Evolutionary conservation across 2,797 vertebrate species (phyloP), one percentile per base, ranked within the genome.

Genomic region (Pipistrellus nathusii): DNA sequence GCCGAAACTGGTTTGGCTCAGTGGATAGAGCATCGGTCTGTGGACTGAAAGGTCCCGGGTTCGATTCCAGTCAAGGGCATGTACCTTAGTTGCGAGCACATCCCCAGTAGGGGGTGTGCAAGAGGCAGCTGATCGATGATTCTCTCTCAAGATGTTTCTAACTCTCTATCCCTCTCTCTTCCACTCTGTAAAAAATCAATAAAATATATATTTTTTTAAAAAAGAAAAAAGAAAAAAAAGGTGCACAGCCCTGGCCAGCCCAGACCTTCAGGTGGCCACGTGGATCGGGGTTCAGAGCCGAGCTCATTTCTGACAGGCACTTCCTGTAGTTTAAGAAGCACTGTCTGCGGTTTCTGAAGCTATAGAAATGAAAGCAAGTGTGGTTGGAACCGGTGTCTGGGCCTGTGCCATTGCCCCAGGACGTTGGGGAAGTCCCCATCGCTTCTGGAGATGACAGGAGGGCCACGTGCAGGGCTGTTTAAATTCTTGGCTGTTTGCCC

Each of bases 311-410:
- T 11, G 38, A 25, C 3, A 23, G 13, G 32, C 9, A 55, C 12
- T 59, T 30, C 2, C 4, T 12, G 15, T 17, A 8, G 32, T 12
- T 25, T 35, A 27, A 48, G 72, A 51, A 83, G 38, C 20, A 1
- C 38, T 0, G 8, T 57, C 41, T n/a, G 7, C 0, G 48, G 55
- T 38, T 20, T 25, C 21, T 0, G 53, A 32, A 66, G 72, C 66
- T 25, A 1, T 12, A 6, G 41, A 35, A n/a, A 1, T 14, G 10
- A 71, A 32, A 59, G 7, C 1, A 0, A 0, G 13, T 23, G 62
- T 44, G 5, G 23, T n/a, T 12, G 55, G 25, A 3, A 0, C 55
- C 57, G 59, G n/a, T 3, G 30, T 25, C 69, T 68, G 13, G 46
- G 48, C 14, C 30, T 8, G 30, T 5, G 6, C 32, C 72, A 13